Percentiles rank a stretch among this genome's conserved stretches.
Evolutionary conservation across 2,888 invertebrate genomes (phyloP).

Genomic region (Clepsis dumicolana): DNA sequence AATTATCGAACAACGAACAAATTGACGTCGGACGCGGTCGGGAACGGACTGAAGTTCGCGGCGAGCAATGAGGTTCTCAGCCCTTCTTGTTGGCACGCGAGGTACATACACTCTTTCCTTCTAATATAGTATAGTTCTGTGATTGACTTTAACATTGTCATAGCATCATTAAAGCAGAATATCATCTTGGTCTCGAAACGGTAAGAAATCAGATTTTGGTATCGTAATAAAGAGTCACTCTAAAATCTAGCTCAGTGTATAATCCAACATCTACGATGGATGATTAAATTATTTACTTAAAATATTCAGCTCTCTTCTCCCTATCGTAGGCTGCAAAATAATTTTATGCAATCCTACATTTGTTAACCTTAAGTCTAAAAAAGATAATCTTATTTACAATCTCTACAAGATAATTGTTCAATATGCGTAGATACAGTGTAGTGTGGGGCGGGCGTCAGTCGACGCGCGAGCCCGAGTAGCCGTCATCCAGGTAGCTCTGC

Average conservation of each 20-base stretch:
- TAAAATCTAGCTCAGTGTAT: slow-evolving; percentile 70
- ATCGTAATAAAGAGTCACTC: slow-evolving; percentile 68
- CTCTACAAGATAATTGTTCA: slow-evolving; percentile 78
- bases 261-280: slow-evolving; percentile 69
- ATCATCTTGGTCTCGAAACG: slow-evolving; percentile 67
- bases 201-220: slow-evolving; percentile 69
- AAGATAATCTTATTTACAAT: slow-evolving; percentile 83
- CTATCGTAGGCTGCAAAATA: slow-evolving; percentile 80
- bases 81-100: no score
- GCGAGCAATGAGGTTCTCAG: no score
- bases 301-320: slow-evolving; percentile 59
- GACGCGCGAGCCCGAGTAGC: slow-evolving; percentile 74
- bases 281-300: slow-evolving; percentile 58
- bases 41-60: no score
- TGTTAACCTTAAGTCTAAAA: slow-evolving; percentile 73
- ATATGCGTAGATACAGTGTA: slow-evolving; percentile 65
- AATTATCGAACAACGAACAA: no score
- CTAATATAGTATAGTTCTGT: no score
- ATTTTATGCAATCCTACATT: slow-evolving; percentile 79
- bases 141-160: neutral
- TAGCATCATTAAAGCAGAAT: slow-evolving; percentile 58
- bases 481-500: slow-evolving; percentile 73
- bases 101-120: no score
- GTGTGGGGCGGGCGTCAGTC: slow-evolving; percentile 66
- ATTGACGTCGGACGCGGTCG: no score